Evolutionary conservation across 2,797 vertebrate genomes (phyloP), one percentile per base, ranked within the genome.

Genomic region (Lophius americanus): DNA sequence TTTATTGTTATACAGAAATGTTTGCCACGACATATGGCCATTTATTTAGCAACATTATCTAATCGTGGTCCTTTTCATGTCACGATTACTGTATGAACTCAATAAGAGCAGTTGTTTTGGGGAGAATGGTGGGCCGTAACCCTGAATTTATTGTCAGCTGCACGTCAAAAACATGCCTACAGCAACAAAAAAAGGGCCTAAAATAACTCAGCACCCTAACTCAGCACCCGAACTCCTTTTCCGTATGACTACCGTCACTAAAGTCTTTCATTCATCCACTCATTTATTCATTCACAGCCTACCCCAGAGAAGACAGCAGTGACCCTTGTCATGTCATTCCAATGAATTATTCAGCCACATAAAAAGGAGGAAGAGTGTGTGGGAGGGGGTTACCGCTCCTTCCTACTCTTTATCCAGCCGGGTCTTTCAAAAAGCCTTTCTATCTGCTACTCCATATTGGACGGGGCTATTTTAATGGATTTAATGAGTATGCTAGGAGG

Each of bases 281-380:
- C 65, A 64, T 85, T 83, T 76, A 84, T 86, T 84, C 77, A 84
- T 87, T 68, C 83, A 49, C 55, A 4, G 48, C 46, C 46, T 51
- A 64, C 74, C 83, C 76, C 74, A 68, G 39, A 74, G 80, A 84
- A 61, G 76, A 82, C 85, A 73, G 83, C 74, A 72, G 82, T 75
- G 69, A 64, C 86, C 76, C 70, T 47, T 78, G 88, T 89, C 79
- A 86, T 91, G 87, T 92, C 85, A 92, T 91, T 85, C 73, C 75
- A 70, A 73, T 93, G 81, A 91, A 93, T 93, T 78, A 92, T 92
- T 89, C 78, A 93, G 58, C 54, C 66, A 71, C 72, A 74, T 82
- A 87, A 80, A 79, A 85, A 72, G 70, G 46, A 47, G 76, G 75
- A 68, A 13, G 54, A 59, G 60, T 9, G 47, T 37, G 23, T 60